phyloP scores from a whole-genome alignment of 2,888 invertebrate species.

The Heteropelma amictum region DNA sequence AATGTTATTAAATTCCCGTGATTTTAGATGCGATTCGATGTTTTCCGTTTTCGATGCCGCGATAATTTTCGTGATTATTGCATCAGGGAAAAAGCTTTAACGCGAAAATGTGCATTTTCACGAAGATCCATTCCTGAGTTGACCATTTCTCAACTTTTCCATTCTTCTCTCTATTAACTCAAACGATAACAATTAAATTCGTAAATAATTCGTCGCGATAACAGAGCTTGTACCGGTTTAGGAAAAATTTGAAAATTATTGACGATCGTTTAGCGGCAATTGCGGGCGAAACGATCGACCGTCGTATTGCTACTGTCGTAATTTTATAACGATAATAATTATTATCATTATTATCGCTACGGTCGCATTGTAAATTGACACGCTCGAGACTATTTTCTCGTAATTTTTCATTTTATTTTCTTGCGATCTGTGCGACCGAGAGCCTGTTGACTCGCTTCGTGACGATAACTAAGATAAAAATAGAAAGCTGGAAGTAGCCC shows the following conservation, averaged over 20 bases:
- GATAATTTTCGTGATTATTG: slow-evolving; percentile 1
- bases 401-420: not conserved
- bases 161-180: not conserved
- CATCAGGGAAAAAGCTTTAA: slow-evolving; percentile 16
- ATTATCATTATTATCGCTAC: slow-evolving; percentile 27
- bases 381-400: slow-evolving; percentile 12
- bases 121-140: slow-evolving; percentile 11
- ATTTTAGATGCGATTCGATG: slow-evolving; percentile 4
- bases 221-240: slow-evolving; percentile 43
- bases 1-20: not conserved
- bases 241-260: slow-evolving; percentile 27
- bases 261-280: no score
- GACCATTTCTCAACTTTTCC: not conserved
- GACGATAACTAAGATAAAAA: not conserved
- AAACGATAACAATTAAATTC: slow-evolving; percentile 23
- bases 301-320: slow-evolving; percentile 28
- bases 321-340: slow-evolving; percentile 30
- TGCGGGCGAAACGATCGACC: slow-evolving; percentile 27
- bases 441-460: not conserved
- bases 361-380: slow-evolving; percentile 32
- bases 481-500: not conserved
- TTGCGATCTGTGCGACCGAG: slow-evolving; percentile 22
- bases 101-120: slow-evolving; percentile 2
- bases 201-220: slow-evolving; percentile 22
- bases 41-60: slow-evolving; percentile 1